Evolutionary conservation across 2,797 vertebrate species (phyloP).

Genomic region (Bucorvus abyssinicus): DNA sequence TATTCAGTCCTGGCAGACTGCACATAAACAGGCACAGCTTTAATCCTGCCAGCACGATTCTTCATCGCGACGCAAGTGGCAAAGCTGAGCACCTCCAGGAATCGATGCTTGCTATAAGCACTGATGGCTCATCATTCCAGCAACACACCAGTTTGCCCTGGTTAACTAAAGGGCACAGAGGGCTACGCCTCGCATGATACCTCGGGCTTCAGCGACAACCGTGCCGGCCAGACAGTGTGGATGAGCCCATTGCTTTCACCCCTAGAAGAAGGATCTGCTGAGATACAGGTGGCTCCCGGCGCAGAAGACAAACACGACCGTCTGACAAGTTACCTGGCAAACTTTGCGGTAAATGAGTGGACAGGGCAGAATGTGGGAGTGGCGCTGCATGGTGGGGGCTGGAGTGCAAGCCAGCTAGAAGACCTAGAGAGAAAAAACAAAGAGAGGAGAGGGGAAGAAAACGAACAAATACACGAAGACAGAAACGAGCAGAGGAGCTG

Average conservation of each 20-base stretch:
- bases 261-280: not conserved
- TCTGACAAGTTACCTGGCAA: constrained; percentile 80
- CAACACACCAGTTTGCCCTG: not conserved
- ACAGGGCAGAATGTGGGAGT: constrained; percentile 78
- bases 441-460: constrained; percentile 42
- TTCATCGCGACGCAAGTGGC: not conserved
- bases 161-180: not conserved
- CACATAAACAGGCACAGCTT: not conserved
- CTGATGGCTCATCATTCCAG: not conserved
- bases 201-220: not conserved
- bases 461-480: constrained; percentile 69
- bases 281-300: not conserved
- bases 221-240: not conserved
- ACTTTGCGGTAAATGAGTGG: constrained; percentile 79
- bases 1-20: not conserved
- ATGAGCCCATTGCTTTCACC: not conserved
- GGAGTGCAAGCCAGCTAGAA: constrained; percentile 82
- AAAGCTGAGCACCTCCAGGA: not conserved
- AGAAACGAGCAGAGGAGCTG: constrained; percentile 38
- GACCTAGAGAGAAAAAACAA: constrained; percentile 79
- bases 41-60: not conserved
- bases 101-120: not conserved
- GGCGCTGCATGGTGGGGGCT: constrained; percentile 76
- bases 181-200: not conserved
- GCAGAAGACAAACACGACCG: not conserved